Conservation (phyloP, 2,797 vertebrate species). For the Lepus townsendii region DNA sequence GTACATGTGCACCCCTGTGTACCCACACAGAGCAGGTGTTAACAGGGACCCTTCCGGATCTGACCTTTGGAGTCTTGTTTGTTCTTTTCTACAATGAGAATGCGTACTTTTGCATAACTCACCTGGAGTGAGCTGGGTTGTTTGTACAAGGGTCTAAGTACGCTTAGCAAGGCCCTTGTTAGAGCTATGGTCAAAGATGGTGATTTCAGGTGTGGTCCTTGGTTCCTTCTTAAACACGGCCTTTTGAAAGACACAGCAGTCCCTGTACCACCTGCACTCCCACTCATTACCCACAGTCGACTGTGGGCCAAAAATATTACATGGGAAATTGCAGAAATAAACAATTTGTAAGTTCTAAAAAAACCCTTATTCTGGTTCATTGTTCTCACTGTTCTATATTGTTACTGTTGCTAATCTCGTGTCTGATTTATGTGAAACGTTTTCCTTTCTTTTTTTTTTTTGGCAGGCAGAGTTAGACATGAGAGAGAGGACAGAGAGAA, state of each 20-base stretch:
- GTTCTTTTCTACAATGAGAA: conserved; percentile 6
- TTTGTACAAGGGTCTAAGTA: neutral
- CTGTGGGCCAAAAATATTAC: neutral
- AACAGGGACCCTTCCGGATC: neutral
- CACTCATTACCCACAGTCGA: neutral
- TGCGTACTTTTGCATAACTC: neutral
- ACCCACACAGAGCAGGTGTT: neutral
- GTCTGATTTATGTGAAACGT: neutral
- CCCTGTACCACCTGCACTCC: too few relatives aligned
- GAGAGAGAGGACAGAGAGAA: too few relatives aligned
- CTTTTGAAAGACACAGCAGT: neutral
- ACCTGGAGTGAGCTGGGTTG: neutral
- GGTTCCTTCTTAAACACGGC: neutral
- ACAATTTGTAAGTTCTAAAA: neutral
- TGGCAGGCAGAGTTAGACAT: too few relatives aligned
- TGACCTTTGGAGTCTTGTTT: neutral
- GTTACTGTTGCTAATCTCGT: neutral
- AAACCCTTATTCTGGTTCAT: neutral
- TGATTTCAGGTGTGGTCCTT: neutral
- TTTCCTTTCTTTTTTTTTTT: too few relatives aligned
- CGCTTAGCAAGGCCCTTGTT: neutral
- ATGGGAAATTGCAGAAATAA: neutral
- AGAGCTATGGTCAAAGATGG: neutral
- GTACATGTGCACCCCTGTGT: rapidly evolving
- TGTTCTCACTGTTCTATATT: neutral